A percentile compares a stretch with the other conserved stretches of the same genome.
Conservation (phyloP, 2,888 invertebrate species). For the Drosophila siamana region DNA sequence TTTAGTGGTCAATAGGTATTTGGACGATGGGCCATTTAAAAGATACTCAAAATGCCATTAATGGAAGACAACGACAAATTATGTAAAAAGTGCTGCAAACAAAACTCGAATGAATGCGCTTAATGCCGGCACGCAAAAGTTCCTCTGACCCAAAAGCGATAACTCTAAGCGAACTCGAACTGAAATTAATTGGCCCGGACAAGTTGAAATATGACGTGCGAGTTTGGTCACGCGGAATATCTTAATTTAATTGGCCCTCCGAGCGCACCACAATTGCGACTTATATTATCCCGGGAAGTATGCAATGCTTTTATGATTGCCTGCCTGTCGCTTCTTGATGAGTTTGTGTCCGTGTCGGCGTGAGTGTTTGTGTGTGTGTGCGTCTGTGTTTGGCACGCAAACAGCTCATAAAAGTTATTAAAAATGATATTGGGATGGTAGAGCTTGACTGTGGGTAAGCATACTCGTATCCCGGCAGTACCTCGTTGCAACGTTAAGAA, state of each 20-base stretch:
- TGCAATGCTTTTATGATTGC: constrained; percentile 31
- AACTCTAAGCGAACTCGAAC: constrained; percentile 14
- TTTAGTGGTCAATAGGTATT: constrained; percentile 5
- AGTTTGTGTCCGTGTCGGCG: constrained; percentile 6
- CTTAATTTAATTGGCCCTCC: constrained; percentile 55
- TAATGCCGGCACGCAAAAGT: constrained; percentile 31
- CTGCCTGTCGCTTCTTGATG: constrained; percentile 12
- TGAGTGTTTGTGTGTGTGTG: constrained; percentile 8
- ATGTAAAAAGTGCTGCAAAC: constrained; percentile 22
- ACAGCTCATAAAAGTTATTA: constrained; percentile 61
- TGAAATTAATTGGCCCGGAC: constrained; percentile 39
- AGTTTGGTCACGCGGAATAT: constrained; percentile 46
- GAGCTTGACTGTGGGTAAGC: constrained; percentile 16
- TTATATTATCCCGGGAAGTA: constrained; percentile 30
- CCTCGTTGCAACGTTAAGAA: constrained; percentile 14
- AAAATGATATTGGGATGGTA: constrained; percentile 40
- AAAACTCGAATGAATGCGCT: constrained; percentile 6
- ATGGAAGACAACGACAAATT: constrained; percentile 35
- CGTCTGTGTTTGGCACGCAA: constrained; percentile 50
- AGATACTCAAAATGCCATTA: constrained; percentile 59
- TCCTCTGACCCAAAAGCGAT: neutral
- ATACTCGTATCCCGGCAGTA: constrained; percentile 20
- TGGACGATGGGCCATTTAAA: constrained; percentile 37
- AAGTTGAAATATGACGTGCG: constrained; percentile 29
- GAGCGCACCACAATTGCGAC: constrained; percentile 21